Percentiles rank a stretch among this genome's conserved stretches.
phyloP scores from a whole-genome alignment of 2,113 vertebrate genomes.

The Hemibagrus wyckioides region DNA sequence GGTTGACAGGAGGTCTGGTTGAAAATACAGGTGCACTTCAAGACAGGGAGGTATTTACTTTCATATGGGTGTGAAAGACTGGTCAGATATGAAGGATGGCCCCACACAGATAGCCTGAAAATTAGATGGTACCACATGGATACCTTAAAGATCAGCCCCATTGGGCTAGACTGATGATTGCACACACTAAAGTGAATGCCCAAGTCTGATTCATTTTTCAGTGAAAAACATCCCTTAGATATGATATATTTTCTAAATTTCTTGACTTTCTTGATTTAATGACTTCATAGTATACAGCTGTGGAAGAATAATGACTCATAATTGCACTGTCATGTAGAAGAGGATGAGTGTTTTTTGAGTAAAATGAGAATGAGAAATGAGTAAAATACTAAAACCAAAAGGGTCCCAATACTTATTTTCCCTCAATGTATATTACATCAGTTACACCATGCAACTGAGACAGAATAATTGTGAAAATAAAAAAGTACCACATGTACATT shows the following conservation, averaged over 20 bases:
- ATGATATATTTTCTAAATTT: background rate
- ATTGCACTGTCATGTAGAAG: background rate
- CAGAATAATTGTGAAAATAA: background rate
- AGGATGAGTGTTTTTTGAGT: background rate
- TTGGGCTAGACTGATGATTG: background rate
- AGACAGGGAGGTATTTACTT: background rate
- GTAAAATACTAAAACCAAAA: slow-evolving; percentile 4
- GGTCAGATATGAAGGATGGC: background rate
- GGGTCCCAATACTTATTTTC: background rate
- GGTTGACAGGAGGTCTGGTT: background rate
- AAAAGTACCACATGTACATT: background rate
- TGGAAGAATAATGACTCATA: background rate
- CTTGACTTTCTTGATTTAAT: background rate
- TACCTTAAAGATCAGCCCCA: background rate
- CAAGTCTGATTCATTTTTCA: background rate
- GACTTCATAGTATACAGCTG: background rate
- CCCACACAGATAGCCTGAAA: background rate
- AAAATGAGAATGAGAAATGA: too few species aligned
- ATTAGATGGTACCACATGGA: background rate
- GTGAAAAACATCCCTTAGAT: background rate
- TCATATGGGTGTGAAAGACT: too few species aligned
- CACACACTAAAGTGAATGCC: background rate
- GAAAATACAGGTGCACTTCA: background rate
- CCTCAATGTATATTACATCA: background rate
- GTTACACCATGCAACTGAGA: background rate